phyloP scores from a whole-genome alignment of 2,888 invertebrate genomes.

The Tanytarsus gracilentus region DNA sequence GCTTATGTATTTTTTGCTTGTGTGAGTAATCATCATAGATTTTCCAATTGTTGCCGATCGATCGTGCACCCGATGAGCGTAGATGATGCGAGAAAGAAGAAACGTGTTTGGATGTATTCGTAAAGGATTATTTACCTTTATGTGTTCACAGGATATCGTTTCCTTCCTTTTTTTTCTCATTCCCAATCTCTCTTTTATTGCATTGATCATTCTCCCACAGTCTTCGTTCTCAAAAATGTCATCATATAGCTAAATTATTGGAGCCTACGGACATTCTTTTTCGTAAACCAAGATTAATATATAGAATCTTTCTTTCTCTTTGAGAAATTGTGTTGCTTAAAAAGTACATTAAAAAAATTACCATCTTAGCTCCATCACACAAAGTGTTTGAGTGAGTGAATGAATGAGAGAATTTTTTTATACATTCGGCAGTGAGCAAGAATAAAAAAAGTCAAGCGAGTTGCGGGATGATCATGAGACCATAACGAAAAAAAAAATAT shows the following conservation, averaged over 20 bases:
- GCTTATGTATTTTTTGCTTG: too few species aligned
- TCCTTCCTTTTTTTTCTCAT: conserved; percentile 7
- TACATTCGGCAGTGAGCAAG: conserved; percentile 8
- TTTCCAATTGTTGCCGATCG: too few species aligned
- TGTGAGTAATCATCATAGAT: too few species aligned
- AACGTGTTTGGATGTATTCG: not conserved
- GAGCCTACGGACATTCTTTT: too few species aligned
- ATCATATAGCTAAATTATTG: too few species aligned
- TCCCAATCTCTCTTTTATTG: not conserved
- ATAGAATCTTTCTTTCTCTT: not conserved
- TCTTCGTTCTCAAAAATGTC: too few species aligned
- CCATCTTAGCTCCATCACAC: conserved; percentile 2
- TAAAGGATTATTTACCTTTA: not conserved
- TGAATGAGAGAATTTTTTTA: not conserved
- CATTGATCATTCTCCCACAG: not conserved
- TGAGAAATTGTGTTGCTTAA: conserved; percentile 5
- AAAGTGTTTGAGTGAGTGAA: too few species aligned
- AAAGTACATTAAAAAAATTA: conserved; percentile 13
- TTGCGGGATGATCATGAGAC: conserved; percentile 22
- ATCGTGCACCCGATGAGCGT: too few species aligned
- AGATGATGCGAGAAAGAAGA: not conserved
- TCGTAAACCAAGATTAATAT: not conserved
- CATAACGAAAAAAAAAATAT: conserved; percentile 22
- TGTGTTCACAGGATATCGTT: conserved; percentile 16
- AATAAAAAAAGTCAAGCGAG: not conserved